Evolutionary conservation across 2,113 vertebrate species (phyloP), one percentile per base, ranked within the genome.

Genomic region (Geococcyx californianus): DNA sequence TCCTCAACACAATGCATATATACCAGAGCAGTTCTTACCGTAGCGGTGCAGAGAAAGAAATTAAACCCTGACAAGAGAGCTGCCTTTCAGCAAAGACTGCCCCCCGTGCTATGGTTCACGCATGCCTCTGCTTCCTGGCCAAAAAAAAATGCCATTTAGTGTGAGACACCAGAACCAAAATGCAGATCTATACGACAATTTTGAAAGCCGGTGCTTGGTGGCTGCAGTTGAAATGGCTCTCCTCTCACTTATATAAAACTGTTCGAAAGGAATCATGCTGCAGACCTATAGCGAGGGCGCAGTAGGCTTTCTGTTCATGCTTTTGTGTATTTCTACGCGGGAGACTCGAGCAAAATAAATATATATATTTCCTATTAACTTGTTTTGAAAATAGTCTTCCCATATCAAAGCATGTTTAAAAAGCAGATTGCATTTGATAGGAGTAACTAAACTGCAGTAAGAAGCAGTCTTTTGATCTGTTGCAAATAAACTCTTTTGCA

Each of bases 401-500:
- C 52, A 31, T 97, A 96, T 98, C 94, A 97, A 97, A 96, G 93
- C 6, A 10, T 77, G 78, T 90, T 94, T 96, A 91, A 83, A 94
- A 97, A 96, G 94, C 89, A 96, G 96, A 97, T 98, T 92, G 45
- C 94, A 95, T 94, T 96, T 60, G 96, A 98, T 98, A 97, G 97
- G 94, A 95, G 89, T 59, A 86, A 87, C 97, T 97, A 97, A 97
- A 98, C 97, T 78, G 90, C 90, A 95, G 96, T 91, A 82, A 97
- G 97, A 97, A 96, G 95, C 91, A 93, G 94, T 91, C 94, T 98
- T 98, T 97, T 98, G 97, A 98, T 98, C 97, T 97, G 83, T 94
- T 84, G 55, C 92, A 96, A 96, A 96, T 94, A 97, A 97, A 94
- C 94, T 90, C n/a, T 84, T 72, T 90, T 89, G 80, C 92, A 97